Base-by-base conservation (phyloP, 2,113 vertebrate genomes). In the Dendrocopos noguchii region DNA sequence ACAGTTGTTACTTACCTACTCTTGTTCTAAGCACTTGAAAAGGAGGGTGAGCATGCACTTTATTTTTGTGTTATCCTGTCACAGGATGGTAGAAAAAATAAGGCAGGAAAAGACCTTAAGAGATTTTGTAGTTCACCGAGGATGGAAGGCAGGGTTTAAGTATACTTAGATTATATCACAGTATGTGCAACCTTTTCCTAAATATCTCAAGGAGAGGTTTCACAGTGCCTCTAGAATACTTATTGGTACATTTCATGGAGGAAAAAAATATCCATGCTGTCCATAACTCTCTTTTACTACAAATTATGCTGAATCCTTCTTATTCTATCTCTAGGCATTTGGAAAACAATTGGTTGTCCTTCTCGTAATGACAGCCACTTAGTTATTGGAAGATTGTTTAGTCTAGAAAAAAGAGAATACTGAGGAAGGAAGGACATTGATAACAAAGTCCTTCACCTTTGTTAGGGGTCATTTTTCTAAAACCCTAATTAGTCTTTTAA, bases 391-490 rank as follows among this genome's bases (percentile, higher is more conserved):
- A 90, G 80, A 83, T 88, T 83, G 21, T 71, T n/a, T n/a, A n/a
- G n/a, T n/a, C n/a, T n/a, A n/a, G n/a, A n/a, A n/a, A n/a, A n/a
- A n/a, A n/a, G n/a, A n/a, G n/a, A n/a, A n/a, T n/a, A n/a, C n/a
- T n/a, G n/a, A n/a, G n/a, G n/a, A n/a, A n/a, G n/a, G n/a, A n/a
- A n/a, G n/a, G n/a, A n/a, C n/a, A n/a, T n/a, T n/a, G n/a, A n/a
- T n/a, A n/a, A 94, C 88, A 90, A 88, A 93, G 19, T 61, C 17
- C 5, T 84, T 77, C n/a, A 52, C 18, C 19, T 80, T 92, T 61
- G 70, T 71, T 27, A 72, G 16, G 60, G 9, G 18, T 81, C 6
- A 31, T 75, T 88, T 71, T 71, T 88, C 34, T 73, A 21, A 70
- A 66, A 18, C 7, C 5, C 14, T 79, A 61, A 67, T 56, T 91